Percentiles rank a stretch among this genome's conserved stretches.
These are phyloP conservation scores for Aphidius colemani DNA, from an alignment of 2,888 invertebrate genomes.

Conservation along the genomic window DNA sequence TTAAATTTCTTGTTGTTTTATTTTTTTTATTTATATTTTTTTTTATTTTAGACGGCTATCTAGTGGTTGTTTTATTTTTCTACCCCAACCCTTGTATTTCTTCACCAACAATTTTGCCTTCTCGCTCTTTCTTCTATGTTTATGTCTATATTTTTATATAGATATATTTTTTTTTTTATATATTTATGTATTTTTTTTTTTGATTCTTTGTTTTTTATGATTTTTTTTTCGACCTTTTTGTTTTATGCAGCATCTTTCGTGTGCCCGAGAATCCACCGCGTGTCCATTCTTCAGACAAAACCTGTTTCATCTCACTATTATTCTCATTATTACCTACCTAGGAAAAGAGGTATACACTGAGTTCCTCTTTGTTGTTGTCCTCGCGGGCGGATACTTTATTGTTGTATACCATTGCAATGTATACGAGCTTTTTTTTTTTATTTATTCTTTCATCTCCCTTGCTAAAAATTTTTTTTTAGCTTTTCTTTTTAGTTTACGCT, in stretches of 20 bases:
- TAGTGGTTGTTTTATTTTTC: not conserved
- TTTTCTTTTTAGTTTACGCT: constrained; percentile 16
- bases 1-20: constrained; percentile 14
- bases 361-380: constrained; percentile 45
- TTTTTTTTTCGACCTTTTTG: constrained; percentile 24
- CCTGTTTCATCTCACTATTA: constrained; percentile 53
- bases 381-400: constrained; percentile 50
- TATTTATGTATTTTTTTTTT: constrained; percentile 22
- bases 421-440: constrained; percentile 13
- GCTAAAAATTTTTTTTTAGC: constrained; percentile 16
- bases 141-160: constrained; percentile 4
- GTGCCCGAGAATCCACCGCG: constrained; percentile 7
- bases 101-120: constrained; percentile 18
- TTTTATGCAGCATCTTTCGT: constrained; percentile 21
- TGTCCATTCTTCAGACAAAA: constrained; percentile 50
- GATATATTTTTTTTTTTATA: constrained; percentile 24
- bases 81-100: constrained; percentile 17
- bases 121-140: constrained; percentile 29
- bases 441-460: constrained; percentile 19
- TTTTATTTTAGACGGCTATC: constrained; percentile 23
- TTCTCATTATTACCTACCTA: constrained; percentile 50
- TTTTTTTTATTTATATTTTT: constrained; percentile 18
- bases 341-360: not conserved
- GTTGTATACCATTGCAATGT: constrained; percentile 37
- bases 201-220: constrained; percentile 19